Evolutionary conservation across 2,113 vertebrate species (phyloP).

Genomic region (Callaeas wilsoni): DNA sequence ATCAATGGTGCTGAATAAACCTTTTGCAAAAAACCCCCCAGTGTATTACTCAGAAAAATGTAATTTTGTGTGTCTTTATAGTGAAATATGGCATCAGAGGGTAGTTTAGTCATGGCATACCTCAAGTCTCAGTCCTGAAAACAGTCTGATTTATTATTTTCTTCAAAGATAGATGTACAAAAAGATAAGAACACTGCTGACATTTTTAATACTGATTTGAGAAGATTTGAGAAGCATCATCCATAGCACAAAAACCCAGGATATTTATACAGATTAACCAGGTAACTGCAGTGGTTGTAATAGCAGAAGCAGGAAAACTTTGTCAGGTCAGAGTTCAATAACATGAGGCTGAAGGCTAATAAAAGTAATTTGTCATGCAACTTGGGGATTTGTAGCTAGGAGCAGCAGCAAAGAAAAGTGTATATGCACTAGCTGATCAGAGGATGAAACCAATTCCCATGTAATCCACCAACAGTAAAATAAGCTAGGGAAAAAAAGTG

Average conservation of each 20-base stretch:
- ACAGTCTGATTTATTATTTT: not conserved
- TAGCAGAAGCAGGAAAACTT: not conserved
- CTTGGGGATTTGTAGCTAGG: not conserved
- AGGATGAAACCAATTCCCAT: not conserved
- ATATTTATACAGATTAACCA: not conserved
- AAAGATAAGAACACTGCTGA: not conserved
- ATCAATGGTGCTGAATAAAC: not conserved
- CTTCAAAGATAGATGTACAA: not conserved
- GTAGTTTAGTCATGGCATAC: not conserved
- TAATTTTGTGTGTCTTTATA: not conserved
- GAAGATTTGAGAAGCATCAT: not conserved
- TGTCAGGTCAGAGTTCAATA: not conserved
- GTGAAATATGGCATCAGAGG: not conserved
- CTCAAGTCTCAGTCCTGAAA: not conserved
- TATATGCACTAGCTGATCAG: not conserved
- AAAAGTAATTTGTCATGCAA: not conserved
- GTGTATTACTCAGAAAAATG: not conserved
- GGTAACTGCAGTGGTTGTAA: not conserved
- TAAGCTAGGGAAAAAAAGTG: not conserved
- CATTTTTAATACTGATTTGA: not conserved
- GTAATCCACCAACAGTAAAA: not conserved
- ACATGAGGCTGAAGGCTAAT: not conserved
- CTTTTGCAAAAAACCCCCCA: not conserved
- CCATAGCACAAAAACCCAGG: not conserved
- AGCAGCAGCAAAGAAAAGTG: not conserved